Evolutionary conservation across 1,140 invertebrate species (phyloP), one percentile per base, ranked within the genome.

Genomic region (Lethocerus indicus): DNA sequence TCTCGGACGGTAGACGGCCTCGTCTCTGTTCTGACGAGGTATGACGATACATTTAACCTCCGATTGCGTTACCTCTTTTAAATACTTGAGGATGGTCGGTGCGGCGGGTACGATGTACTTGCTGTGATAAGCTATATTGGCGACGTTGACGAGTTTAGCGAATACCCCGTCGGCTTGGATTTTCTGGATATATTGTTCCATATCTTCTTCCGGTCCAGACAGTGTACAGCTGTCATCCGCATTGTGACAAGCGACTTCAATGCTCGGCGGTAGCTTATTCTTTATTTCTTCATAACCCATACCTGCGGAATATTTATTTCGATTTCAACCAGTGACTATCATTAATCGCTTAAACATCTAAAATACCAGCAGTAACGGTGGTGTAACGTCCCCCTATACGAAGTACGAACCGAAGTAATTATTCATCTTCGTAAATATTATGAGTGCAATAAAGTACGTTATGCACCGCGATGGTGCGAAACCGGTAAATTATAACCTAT

Each of bases 61-160:
- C n/a, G n/a, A n/a, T n/a, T n/a, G n/a, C n/a, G n/a, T n/a, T 0
- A 87, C 76, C 61, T 83, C 66, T 60, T 67, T 73, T 50, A 95
- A 62, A 56, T 82, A 78, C 53, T 75, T 66, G 12, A 86, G 61
- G 7, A 96, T 67, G 29, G 69, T 73, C 1, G 84, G 78, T n/a
- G 82, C 81, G 47, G 74, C 71, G 28, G 62, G 56, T 43, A 72
- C 68, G 60, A 93, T 88, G 56, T 83, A 84, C 54, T 73, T 71
- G 23, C 84, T 87, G 60, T 86, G 83, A 60, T 82, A 86, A 0
- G 83, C 77, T 24, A 83, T 75, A 26, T 78, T 75, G 47, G 73
- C 71, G 51, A 76, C 81, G 6, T 76, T 70, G 2, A 87, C 81
- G 56, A 75, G 69, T 52, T 74, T 75, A 0, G 78, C 79, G 65